Evolutionary conservation across 2,888 invertebrate genomes (phyloP).

Genomic region (Tuberolachnus salignus): DNA sequence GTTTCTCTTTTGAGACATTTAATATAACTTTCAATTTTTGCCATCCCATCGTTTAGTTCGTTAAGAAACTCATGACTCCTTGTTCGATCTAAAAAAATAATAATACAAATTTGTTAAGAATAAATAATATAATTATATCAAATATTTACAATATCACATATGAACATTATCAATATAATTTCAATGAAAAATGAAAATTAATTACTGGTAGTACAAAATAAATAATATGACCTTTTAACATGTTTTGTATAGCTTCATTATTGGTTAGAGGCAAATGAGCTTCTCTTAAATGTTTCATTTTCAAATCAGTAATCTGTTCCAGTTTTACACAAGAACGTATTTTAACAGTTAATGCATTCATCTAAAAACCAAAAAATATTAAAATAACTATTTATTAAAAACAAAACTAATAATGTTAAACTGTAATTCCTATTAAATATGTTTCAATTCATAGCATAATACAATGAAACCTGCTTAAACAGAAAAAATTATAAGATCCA

Average conservation of each 20-base stretch:
- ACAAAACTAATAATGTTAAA: neutral
- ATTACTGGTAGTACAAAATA: no score
- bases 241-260: conserved; percentile 77
- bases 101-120: neutral
- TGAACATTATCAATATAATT: neutral
- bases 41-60: conserved; percentile 82
- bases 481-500: no score
- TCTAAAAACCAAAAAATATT: conserved; percentile 64
- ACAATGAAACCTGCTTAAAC: no score
- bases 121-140: neutral
- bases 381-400: conserved; percentile 59
- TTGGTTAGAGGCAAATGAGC: conserved; percentile 75
- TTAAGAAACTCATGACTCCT: conserved; percentile 77
- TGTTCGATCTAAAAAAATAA: conserved; percentile 52
- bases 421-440: neutral
- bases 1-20: conserved; percentile 82
- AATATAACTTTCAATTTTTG: conserved; percentile 80
- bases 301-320: conserved; percentile 76
- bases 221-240: conserved; percentile 74
- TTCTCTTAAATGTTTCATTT: conserved; percentile 72
- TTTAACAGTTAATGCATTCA: conserved; percentile 75
- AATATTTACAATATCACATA: neutral
- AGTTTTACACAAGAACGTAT: conserved; percentile 76
- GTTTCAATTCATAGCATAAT: neutral
- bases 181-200: neutral